Conservation (phyloP, 2,888 invertebrate genomes). For the Monoplex corrugatus region DNA sequence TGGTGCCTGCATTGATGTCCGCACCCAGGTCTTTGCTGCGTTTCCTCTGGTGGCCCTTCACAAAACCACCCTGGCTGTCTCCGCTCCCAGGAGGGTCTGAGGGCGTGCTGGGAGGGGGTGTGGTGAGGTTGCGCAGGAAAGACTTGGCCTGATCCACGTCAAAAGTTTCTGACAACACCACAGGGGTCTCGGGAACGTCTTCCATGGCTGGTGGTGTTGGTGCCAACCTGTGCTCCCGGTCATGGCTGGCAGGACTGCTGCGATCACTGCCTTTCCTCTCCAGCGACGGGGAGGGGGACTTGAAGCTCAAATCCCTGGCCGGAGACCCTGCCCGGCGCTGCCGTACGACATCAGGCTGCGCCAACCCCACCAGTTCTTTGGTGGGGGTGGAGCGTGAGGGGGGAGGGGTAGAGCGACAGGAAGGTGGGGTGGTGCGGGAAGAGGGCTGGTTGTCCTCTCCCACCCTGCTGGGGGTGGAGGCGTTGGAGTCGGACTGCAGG, state of each 20-base stretch:
- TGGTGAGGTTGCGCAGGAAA: conserved; percentile 54
- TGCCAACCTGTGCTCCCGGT: neutral
- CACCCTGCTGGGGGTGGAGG: conserved; percentile 18
- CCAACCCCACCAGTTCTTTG: neutral
- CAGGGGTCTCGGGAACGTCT: conserved; percentile 40
- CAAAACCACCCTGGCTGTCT: conserved; percentile 41
- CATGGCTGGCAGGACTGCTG: conserved; percentile 22
- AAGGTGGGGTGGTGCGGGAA: conserved; percentile 16
- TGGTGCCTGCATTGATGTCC: conserved; percentile 19
- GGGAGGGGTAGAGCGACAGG: conserved; percentile 2
- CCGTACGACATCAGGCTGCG: conserved; percentile 17
- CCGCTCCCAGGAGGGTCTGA: neutral
- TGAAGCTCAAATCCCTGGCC: conserved; percentile 25
- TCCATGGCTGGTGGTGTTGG: neutral
- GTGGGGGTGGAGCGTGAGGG: conserved; percentile 22
- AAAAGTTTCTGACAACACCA: conserved; percentile 68
- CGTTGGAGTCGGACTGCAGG: conserved; percentile 14
- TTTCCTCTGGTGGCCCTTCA: conserved; percentile 60
- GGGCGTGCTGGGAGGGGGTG: neutral
- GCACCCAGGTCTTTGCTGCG: conserved; percentile 62
- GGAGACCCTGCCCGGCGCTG: conserved; percentile 33
- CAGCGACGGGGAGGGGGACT: conserved; percentile 30
- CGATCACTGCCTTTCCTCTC: conserved; percentile 15
- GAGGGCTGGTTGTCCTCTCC: neutral
- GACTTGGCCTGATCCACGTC: conserved; percentile 71